Percentiles rank a stretch among this genome's conserved stretches.
phyloP scores from a whole-genome alignment of 2,113 vertebrate genomes.

The Chinchilla lanigera region DNA sequence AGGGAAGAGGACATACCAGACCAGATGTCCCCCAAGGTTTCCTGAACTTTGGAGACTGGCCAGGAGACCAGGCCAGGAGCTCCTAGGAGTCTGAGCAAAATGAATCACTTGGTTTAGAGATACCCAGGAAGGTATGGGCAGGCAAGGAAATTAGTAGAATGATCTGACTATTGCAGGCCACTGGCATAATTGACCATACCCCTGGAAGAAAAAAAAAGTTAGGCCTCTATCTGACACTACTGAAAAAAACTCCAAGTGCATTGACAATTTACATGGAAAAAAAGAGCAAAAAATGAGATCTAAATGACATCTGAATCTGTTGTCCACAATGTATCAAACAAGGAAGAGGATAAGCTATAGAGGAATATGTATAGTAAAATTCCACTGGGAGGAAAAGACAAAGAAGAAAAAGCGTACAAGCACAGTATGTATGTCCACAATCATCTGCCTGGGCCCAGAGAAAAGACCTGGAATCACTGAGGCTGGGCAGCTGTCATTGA shows the following conservation, averaged over 20 bases:
- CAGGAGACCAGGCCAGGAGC: neutral
- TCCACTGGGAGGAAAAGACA: neutral
- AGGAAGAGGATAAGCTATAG: neutral
- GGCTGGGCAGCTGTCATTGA: neutral
- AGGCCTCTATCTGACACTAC: neutral
- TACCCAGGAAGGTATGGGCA: neutral
- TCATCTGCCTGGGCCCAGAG: neutral
- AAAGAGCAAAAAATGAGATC: neutral
- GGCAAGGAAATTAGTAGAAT: neutral
- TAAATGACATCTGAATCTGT: neutral
- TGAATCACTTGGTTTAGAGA: neutral
- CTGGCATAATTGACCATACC: neutral
- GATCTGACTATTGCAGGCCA: neutral
- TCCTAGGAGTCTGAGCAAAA: neutral
- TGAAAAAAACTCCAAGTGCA: neutral
- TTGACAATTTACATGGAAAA: neutral
- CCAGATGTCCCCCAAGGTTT: neutral
- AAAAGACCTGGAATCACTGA: neutral
- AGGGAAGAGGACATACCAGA: accelerated
- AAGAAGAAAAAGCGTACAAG: neutral
- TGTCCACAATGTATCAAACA: neutral
- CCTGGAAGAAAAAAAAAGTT: neutral
- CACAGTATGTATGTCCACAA: neutral
- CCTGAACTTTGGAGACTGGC: neutral
- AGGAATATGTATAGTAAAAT: neutral